These are phyloP conservation scores for Agapostemon virescens DNA, from an alignment of 2,888 invertebrate species.

Conservation along the genomic window DNA sequence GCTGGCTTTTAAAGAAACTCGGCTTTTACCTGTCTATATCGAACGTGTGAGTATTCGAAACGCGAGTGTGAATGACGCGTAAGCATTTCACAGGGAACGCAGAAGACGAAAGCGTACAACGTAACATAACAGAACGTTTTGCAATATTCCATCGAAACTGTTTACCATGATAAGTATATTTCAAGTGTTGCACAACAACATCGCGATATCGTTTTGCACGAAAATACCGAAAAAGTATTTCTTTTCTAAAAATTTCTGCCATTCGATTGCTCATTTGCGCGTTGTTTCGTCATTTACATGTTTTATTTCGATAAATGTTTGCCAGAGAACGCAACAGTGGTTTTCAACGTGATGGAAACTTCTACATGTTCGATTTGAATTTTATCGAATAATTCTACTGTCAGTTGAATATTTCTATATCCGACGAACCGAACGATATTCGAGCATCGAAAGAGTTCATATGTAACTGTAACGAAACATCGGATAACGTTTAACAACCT, in stretches of 20 bases:
- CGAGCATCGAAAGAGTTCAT: background rate
- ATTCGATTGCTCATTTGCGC: background rate
- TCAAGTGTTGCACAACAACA: background rate
- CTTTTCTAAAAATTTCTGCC: background rate
- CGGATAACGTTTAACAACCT: background rate
- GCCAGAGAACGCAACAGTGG: background rate
- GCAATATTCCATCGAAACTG: slow-evolving; percentile 24
- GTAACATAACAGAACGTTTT: background rate
- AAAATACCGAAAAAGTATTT: slow-evolving; percentile 15
- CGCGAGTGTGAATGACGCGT: background rate
- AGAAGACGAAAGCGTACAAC: background rate
- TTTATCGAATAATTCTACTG: slow-evolving; percentile 22
- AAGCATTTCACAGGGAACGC: background rate
- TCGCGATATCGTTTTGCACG: background rate
- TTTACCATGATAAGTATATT: slow-evolving; percentile 18
- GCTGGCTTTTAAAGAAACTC: slow-evolving; percentile 72
- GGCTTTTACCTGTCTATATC: slow-evolving; percentile 71
- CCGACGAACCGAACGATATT: background rate
- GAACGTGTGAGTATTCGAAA: slow-evolving; percentile 68
- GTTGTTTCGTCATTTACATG: too few relatives aligned
- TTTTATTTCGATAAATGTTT: background rate
- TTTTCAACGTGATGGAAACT: background rate
- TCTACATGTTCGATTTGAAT: background rate
- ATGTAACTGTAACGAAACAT: background rate
- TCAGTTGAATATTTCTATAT: background rate